Evolutionary conservation across 2,797 vertebrate species (phyloP).

Genomic region (Chiroxiphia lanceolata): DNA sequence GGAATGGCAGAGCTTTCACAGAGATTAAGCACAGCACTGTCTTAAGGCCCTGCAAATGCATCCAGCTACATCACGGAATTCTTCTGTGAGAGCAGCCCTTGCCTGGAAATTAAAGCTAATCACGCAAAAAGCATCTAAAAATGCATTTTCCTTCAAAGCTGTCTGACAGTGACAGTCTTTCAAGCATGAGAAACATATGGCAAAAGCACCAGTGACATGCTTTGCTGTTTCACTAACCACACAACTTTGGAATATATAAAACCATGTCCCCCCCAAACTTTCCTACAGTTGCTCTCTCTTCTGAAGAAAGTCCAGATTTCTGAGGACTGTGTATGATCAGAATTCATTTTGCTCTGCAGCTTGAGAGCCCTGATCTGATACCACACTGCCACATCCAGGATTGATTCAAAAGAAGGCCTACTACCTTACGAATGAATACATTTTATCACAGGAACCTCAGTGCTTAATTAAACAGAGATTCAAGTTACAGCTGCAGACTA

Average conservation of each 20-base stretch:
- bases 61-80: not conserved
- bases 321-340: not conserved
- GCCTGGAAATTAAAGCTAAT: not conserved
- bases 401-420: not conserved
- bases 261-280: accelerated
- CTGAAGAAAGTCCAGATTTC: not conserved
- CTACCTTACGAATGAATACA: accelerated
- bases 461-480: accelerated
- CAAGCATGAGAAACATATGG: not conserved
- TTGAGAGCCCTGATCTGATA: not conserved
- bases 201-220: accelerated
- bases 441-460: not conserved
- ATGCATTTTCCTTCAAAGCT: not conserved
- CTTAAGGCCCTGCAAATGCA: not conserved
- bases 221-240: not conserved
- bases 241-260: not conserved
- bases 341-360: not conserved
- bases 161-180: not conserved
- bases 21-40: not conserved
- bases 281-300: not conserved
- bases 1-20: not conserved
- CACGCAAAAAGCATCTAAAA: not conserved
- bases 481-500: not conserved
- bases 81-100: not conserved
- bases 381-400: not conserved